Evolutionary conservation across 2,113 vertebrate genomes (phyloP), one percentile per base, ranked within the genome.

Genomic region (Sinosuthora webbiana): DNA sequence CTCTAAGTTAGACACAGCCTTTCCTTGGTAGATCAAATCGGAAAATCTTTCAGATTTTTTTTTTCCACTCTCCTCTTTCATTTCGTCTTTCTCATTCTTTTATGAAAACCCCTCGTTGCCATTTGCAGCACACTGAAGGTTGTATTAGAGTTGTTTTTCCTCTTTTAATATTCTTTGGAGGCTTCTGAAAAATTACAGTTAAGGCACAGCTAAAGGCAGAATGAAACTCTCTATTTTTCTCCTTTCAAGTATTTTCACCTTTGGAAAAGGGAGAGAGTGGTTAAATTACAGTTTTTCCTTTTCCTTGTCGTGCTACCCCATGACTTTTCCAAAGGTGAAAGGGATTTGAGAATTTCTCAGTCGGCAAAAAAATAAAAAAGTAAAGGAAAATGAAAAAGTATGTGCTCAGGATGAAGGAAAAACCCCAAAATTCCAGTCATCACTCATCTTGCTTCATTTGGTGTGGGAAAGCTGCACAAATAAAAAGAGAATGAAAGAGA

Each of bases 281-380:
- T 93, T 90, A 93, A 91, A 76, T 93, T 80, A 93, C 49, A 85
- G 7, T 20, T 93, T 94, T 95, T 91, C 87, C 89, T 90, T 95
- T 94, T 94, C 83, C 87, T 93, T 85, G 88, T 86, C 6, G 0
- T 95, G 87, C 81, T 93, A 49, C 55, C 28, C 47, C 4, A 2
- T 87, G 82, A 62, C 67, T 93, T 94, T 95, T 94, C 91, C 87
- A 87, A 90, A 91, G 87, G 77, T 89, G 70, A 89, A 91, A 87
- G 62, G 78, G 65, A 91, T 87, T 85, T 95, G 75, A 91, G 87
- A 90, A 86, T 37, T 80, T 87, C 63, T 85, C 7, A 7, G 28
- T 47, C 17, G 74, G 55, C 27, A 55, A 77, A 85, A 89, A 49
- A 74, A 22, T 88, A 82, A 88, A 15, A 15, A 86, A 89, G 59